Base-by-base conservation (phyloP, 53 echinoderm and acorn worm genomes). In the Mesocentrotus franciscanus region DNA sequence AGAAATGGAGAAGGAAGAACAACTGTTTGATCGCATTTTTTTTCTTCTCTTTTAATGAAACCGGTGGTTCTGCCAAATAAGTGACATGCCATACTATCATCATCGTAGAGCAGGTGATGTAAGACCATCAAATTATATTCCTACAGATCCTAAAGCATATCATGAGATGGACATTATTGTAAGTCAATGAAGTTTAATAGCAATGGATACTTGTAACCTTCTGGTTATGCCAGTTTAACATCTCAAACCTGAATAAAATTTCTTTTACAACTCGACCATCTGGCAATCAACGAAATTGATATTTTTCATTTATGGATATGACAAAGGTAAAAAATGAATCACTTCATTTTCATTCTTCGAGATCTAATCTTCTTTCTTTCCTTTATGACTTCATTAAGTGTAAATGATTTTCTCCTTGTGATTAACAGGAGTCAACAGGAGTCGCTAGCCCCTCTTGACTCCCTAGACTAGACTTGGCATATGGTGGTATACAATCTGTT, bases 291-390 rank as follows among this genome's bases (percentile, higher is more conserved):
- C 64, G 18, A 81, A 81, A 39, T 81, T 42, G 36, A 39, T 36
- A 36, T 79, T 81, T 81, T 81, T 81, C 81, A 39, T 36, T 36
- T 33, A 81, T 81, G 81, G 10, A 81, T 36, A 81, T 9, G 81
- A 81, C 81, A 81, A 81, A 33, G 42, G 22, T 42, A 20, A 20
- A 81, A 81, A 39, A 36, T 81, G 42, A 81, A 81, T 81, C 81
- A 81, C 42, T 81, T 81, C 20, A 81, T 81, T 42, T 39, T 9
- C 81, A 39, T 33, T 81, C 29, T 81, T 20, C 20, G 30, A 81
- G 81, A 81, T 81, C 36, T 81, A 39, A 81, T 81, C 81, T 81
- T 18, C 36, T 36, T 32, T 81, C 18, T 81, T 81, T 81, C 42
- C 36, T 81, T 42, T 81, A 36, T 81, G 7, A 42, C 81, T 81